Conservation (phyloP, 1,140 invertebrate genomes). For the Drosophila navojoa region DNA sequence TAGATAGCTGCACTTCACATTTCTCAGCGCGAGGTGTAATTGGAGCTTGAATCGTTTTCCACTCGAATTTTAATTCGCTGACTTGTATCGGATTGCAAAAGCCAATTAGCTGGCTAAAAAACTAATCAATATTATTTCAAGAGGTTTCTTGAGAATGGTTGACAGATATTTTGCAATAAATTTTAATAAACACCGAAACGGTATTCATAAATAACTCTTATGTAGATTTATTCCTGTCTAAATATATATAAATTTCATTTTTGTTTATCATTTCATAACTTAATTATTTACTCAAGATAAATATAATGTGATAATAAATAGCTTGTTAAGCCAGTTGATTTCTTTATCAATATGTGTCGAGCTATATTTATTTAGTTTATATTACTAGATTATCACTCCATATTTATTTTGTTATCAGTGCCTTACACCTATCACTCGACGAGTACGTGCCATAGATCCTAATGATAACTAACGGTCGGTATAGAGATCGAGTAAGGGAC, state of each 20-base stretch:
- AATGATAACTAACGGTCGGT: conserved; percentile 20
- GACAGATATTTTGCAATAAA: conserved; percentile 18
- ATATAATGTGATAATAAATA: conserved; percentile 36
- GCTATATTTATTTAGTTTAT: conserved; percentile 35
- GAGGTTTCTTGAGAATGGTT: not conserved
- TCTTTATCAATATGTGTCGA: conserved; percentile 39
- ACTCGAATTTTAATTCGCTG: conserved; percentile 16
- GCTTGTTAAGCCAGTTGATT: conserved; percentile 19
- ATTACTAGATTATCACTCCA: conserved; percentile 39
- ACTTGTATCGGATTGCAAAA: conserved; percentile 56
- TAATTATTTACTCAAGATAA: conserved; percentile 20
- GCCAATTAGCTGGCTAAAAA: conserved; percentile 62
- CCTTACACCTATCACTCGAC: conserved; percentile 24
- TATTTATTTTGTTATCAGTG: conserved; percentile 39
- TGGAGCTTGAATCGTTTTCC: conserved; percentile 7
- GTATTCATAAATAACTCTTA: not conserved
- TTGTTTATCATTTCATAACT: not conserved
- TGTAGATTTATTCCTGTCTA: not conserved
- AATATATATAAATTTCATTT: not conserved
- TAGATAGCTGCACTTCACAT: conserved; percentile 22
- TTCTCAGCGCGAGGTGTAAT: conserved; percentile 19
- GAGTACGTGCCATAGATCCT: conserved; percentile 40
- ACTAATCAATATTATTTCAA: conserved; percentile 46
- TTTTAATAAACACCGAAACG: conserved; percentile 7
- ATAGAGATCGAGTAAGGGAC: too few relatives aligned